Percentiles rank a stretch among this genome's conserved stretches.
Conservation (phyloP, 2,888 invertebrate genomes). For the Magallana nippona region DNA sequence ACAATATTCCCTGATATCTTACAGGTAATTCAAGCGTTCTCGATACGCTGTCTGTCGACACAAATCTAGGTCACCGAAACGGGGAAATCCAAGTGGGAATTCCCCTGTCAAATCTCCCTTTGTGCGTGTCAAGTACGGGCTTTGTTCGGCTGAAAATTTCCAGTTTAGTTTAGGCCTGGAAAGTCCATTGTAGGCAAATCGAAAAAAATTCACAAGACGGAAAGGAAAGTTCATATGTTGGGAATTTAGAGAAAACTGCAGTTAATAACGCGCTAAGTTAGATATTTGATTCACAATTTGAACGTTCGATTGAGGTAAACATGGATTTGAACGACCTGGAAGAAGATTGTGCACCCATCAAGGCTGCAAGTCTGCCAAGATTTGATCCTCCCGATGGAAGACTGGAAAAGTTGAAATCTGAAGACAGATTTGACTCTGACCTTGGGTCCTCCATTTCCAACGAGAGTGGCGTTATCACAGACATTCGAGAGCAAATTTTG, state of each 20-base stretch:
- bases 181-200: not conserved
- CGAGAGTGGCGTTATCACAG: slow-evolving; percentile 5
- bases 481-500: slow-evolving; percentile 36
- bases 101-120: slow-evolving; percentile 43
- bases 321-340: slow-evolving; percentile 17
- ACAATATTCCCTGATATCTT: not conserved
- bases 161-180: not conserved
- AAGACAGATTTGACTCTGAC: slow-evolving; percentile 34
- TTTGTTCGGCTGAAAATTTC: slow-evolving; percentile 19
- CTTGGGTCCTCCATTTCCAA: not conserved
- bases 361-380: not conserved
- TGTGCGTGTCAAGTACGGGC: slow-evolving; percentile 26
- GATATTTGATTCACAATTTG: not conserved
- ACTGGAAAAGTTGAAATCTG: not conserved
- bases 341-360: not conserved
- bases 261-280: not conserved
- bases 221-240: not conserved
- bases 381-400: slow-evolving; percentile 1
- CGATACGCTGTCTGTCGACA: slow-evolving; percentile 8
- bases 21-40: not conserved
- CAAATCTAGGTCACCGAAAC: not conserved
- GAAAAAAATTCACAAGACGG: too few species aligned
- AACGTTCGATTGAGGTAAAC: not conserved
- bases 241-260: slow-evolving; percentile 10
- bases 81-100: slow-evolving; percentile 52